Base-by-base conservation (phyloP, 2,888 invertebrate species). In the Rhingia campestris region DNA sequence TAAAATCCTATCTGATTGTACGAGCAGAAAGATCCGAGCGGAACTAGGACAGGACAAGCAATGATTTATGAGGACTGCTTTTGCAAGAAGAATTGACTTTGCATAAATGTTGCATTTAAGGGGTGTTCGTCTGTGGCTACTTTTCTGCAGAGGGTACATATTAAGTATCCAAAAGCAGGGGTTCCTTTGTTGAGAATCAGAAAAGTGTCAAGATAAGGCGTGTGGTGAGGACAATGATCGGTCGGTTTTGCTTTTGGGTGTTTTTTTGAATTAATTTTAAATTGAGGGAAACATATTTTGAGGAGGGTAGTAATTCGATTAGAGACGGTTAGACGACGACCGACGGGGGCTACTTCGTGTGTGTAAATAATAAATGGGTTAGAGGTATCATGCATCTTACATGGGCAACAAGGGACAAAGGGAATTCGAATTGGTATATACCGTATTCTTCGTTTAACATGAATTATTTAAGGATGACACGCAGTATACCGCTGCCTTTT, bases 101-200 rank as follows among this genome's bases (percentile, higher is more conserved):
- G 59, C 58, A 70, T 58, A 59, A 41, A 70, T 59, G 49, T 59
- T 58, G 70, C 59, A 59, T 47, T 56, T 12, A 49, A 37, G 33
- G 4, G 12, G 43, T 61, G 33, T 4, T 47, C 12, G 47, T 67
- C 12, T 35, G n/a, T 14, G 10, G 32, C 33, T 51, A 32, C 22
- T 43, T 22, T 22, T 22, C 22, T 2, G 2, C 22, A 22, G 22
- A 22, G 22, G 22, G 22, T 22, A 22, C 22, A 22, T 22, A 22
- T 22, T 22, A 22, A 22, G 22, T 22, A 22, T 22, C 22, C 22
- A 22, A 22, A 22, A 9, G 7, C 14, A 4, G 1, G 14, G 47
- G 22, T 22, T 22, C 6, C 6, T 22, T 9, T 47, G 22, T 47
- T 47, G 22, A 10, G 22, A 22, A 22, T 22, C 22, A n/a, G 22